These are phyloP conservation scores for Diachrysia chrysitis DNA, from an alignment of 2,888 invertebrate species.

Conservation along the genomic window DNA sequence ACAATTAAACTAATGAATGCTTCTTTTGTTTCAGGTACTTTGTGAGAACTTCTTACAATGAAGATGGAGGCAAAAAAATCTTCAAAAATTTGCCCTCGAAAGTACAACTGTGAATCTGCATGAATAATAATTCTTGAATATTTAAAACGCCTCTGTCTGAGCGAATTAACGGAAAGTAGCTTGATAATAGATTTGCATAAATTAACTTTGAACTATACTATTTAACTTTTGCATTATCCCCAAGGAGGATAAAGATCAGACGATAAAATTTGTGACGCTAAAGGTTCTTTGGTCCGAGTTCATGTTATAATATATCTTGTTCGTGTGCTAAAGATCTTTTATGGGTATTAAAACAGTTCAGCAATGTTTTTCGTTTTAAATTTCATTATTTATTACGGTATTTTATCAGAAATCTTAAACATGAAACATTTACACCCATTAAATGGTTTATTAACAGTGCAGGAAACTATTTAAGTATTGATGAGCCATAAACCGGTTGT, in stretches of 20 bases:
- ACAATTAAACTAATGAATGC: slow-evolving; percentile 54
- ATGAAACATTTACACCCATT: slow-evolving; percentile 17
- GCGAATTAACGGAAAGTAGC: slow-evolving; percentile 70
- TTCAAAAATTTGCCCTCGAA: slow-evolving; percentile 22
- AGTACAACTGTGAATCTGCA: slow-evolving; percentile 63
- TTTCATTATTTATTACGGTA: no score
- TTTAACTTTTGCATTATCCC: slow-evolving; percentile 56
- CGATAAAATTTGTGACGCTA: background rate
- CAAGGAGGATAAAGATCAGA: slow-evolving; percentile 33
- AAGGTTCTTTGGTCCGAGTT: slow-evolving; percentile 11
- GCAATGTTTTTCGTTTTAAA: no score
- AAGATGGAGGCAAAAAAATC: slow-evolving; percentile 39
- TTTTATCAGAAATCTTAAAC: background rate
- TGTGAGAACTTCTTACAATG: slow-evolving; percentile 24
- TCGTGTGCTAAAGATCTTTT: background rate
- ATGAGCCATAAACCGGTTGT: slow-evolving; percentile 12
- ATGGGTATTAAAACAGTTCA: no score
- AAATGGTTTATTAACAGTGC: slow-evolving; percentile 28
- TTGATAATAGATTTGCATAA: slow-evolving; percentile 68
- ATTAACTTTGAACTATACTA: slow-evolving; percentile 66
- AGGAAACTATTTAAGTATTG: slow-evolving; percentile 15
- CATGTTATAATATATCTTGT: background rate
- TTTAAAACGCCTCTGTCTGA: slow-evolving; percentile 69
- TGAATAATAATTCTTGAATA: slow-evolving; percentile 77
- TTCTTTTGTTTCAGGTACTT: slow-evolving; percentile 59